Percentiles rank a stretch among this genome's conserved stretches.
Conservation (phyloP, 2,797 vertebrate species). For the Falco rusticolus region DNA sequence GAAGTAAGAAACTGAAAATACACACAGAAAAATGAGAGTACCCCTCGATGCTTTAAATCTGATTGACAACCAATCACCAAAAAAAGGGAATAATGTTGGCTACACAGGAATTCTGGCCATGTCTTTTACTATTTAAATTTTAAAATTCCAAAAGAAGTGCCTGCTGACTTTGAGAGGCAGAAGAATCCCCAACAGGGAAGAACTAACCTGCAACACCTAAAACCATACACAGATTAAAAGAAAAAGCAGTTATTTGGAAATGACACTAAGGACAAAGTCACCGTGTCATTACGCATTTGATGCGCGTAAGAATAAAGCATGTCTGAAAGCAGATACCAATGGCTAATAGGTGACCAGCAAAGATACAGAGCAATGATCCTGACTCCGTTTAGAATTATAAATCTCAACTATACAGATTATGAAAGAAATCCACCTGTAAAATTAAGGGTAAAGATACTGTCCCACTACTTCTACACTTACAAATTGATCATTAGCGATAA, state of each 20-base stretch:
- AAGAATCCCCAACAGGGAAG: neutral
- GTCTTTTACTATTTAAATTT: neutral
- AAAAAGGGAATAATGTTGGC: neutral
- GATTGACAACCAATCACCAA: neutral
- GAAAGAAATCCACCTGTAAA: neutral
- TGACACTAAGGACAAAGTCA: neutral
- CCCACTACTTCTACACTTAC: neutral
- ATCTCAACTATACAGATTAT: neutral
- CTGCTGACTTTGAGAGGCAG: neutral
- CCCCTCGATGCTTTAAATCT: neutral
- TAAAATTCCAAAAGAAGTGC: neutral
- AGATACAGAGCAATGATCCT: neutral
- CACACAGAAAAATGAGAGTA: neutral
- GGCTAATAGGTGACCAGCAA: neutral
- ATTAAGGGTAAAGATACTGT: neutral
- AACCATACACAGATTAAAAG: neutral
- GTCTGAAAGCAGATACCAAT: neutral
- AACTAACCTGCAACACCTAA: neutral
- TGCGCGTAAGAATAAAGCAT: fast-evolving
- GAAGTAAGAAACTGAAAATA: neutral
- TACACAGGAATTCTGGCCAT: neutral
- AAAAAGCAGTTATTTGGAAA: neutral
- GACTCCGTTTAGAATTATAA: neutral
- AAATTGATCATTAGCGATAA: neutral
- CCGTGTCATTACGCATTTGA: neutral